A percentile compares a stretch with the other conserved stretches of the same genome.
phyloP scores from a whole-genome alignment of 2,797 vertebrate species.

The Sebastes minor region DNA sequence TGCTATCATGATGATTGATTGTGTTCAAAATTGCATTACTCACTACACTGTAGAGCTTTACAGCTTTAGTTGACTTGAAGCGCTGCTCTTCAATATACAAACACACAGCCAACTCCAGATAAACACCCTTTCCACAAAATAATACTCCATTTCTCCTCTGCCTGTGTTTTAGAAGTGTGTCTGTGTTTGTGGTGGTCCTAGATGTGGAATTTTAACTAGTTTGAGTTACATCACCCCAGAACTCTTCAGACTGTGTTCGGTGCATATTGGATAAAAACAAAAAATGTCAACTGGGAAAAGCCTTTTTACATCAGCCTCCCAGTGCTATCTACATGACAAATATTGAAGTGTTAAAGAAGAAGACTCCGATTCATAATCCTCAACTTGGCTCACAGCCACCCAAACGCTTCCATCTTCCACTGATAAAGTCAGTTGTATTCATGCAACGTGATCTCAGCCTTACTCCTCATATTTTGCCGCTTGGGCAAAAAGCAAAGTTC shows the following conservation, averaged over 20 bases:
- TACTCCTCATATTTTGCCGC: too few relatives aligned
- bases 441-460: neutral
- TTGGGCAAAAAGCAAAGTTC: too few relatives aligned
- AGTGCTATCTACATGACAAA: neutral
- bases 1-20: slow-evolving; percentile 5
- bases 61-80: neutral
- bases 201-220: neutral
- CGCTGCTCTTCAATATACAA: neutral
- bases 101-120: neutral
- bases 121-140: neutral
- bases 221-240: neutral
- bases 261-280: neutral
- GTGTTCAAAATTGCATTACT: neutral
- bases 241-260: neutral
- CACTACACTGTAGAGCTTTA: neutral
- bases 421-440: neutral
- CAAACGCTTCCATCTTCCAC: neutral
- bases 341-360: neutral
- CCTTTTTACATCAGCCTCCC: slow-evolving; percentile 1
- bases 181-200: neutral
- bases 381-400: neutral
- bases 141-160: neutral
- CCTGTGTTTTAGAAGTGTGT: neutral
- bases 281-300: neutral
- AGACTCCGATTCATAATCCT: neutral